These are phyloP conservation scores for Verasper variegatus DNA, from an alignment of 2,113 vertebrate species.

Conservation along the genomic window DNA sequence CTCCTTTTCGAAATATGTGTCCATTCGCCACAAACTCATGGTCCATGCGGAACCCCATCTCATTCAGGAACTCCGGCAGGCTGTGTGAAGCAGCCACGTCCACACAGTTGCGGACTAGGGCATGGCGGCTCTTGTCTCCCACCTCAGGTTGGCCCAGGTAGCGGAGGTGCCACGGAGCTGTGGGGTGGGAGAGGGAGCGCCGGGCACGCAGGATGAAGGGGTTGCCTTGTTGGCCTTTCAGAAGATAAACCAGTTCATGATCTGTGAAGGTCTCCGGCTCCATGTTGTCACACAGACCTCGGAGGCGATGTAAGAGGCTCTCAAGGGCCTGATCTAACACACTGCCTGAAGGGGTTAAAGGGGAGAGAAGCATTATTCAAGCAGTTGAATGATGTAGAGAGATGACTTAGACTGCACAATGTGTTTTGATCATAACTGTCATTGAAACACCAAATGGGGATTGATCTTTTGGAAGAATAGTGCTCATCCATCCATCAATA, in stretches of 20 bases:
- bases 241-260: slow-evolving; percentile 95
- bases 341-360: slow-evolving; percentile 83
- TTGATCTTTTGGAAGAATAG: too few relatives aligned
- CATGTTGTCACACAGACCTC: slow-evolving; percentile 97
- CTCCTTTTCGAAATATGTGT: slow-evolving; percentile 94
- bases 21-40: slow-evolving; percentile 96
- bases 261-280: slow-evolving; percentile 94
- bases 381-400: neutral
- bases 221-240: slow-evolving; percentile 97
- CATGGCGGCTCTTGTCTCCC: slow-evolving; percentile 93
- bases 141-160: slow-evolving; percentile 97
- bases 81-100: slow-evolving; percentile 95
- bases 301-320: slow-evolving; percentile 93
- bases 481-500: too few relatives aligned
- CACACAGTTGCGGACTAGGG: slow-evolving; percentile 94
- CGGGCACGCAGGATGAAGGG: slow-evolving; percentile 95
- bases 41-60: slow-evolving; percentile 99
- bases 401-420: neutral
- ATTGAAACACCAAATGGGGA: too few relatives aligned
- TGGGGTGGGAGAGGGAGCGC: slow-evolving; percentile 88
- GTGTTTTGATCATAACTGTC: too few relatives aligned
- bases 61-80: slow-evolving; percentile 92
- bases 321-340: slow-evolving; percentile 95
- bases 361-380: neutral
- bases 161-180: slow-evolving; percentile 92